Base-by-base conservation (phyloP, 2,888 invertebrate genomes). In the Andrena camellia region DNA sequence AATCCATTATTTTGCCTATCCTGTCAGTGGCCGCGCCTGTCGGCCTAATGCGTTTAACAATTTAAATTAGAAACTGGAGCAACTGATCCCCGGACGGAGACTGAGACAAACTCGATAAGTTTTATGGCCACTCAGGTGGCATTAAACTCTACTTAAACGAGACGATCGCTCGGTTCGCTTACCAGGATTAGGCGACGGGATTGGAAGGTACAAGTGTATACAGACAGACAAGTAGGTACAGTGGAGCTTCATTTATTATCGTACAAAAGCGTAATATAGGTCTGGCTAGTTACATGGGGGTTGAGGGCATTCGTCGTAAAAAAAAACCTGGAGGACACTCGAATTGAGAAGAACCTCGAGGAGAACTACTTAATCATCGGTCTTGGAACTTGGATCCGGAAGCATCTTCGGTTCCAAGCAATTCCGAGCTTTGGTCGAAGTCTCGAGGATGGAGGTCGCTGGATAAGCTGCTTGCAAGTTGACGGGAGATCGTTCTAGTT, bases 171-270 rank as follows among this genome's bases (percentile, higher is more conserved):
- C 42, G 42, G 48, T 76, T 57, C 60, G 35, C 50, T 52, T 57
- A 59, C 33, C 35, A n/a, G 60, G 78, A 64, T 68, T 60, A 83
- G 48, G 5, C n/a, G 42, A 5, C 42, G 42, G 42, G 4, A 20
- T n/a, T 17, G 48, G 50, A 54, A 50, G 62, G 62, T 63, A 50
- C 23, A 42, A 35, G 13, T 33, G 60, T 48, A 62, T 48, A 33
- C n/a, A 72, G 23, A 35, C 31, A 52, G 5, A 35, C 33, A 57
- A 26, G 4, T 10, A 31, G 31, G 2, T 79, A 79, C 52, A 13
- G 67, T 63, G 50, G 26, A 80, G 70, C 35, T 83, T 85, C 72
- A 48, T 85, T 85, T 85, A 85, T 85, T 83, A 64, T 71, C 48
- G 48, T 78, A 84, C 10, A 85, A 84, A 81, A 75, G 66, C 42